Evolutionary conservation across 1,140 invertebrate genomes (phyloP).

Genomic region (Andricus grossulariae): DNA sequence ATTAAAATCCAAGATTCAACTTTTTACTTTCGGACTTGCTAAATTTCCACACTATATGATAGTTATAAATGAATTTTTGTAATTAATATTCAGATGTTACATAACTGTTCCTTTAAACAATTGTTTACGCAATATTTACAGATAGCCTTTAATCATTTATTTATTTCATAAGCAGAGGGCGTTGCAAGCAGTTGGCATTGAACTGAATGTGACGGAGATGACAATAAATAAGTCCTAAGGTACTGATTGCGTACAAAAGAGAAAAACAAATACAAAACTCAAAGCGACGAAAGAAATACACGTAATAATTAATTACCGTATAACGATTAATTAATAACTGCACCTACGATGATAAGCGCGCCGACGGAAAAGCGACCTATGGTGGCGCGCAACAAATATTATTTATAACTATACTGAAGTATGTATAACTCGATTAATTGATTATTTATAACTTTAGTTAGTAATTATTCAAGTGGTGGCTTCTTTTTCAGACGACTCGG

Average conservation of each 20-base stretch:
- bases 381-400: constrained; percentile 56
- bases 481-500: constrained; percentile 43
- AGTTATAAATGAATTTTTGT: too few species aligned
- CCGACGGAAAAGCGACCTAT: constrained; percentile 12
- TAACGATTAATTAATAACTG: constrained; percentile 59
- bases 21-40: too few species aligned
- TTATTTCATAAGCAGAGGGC: constrained; percentile 8
- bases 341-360: constrained; percentile 53
- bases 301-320: constrained; percentile 48
- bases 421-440: constrained; percentile 56
- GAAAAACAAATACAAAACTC: constrained; percentile 49
- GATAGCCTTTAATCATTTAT: not conserved
- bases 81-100: too few species aligned
- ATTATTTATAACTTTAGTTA: constrained; percentile 60
- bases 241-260: constrained; percentile 50
- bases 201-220: constrained; percentile 42
- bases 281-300: constrained; percentile 52
- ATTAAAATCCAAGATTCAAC: too few species aligned
- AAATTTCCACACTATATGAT: too few species aligned
- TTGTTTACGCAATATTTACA: not conserved
- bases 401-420: constrained; percentile 60
- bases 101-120: too few species aligned
- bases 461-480: constrained; percentile 51
- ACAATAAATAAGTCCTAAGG: constrained; percentile 59
- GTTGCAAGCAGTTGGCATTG: constrained; percentile 40